Evolutionary conservation across 2,797 vertebrate genomes (phyloP).

Genomic region (Mareca penelope): DNA sequence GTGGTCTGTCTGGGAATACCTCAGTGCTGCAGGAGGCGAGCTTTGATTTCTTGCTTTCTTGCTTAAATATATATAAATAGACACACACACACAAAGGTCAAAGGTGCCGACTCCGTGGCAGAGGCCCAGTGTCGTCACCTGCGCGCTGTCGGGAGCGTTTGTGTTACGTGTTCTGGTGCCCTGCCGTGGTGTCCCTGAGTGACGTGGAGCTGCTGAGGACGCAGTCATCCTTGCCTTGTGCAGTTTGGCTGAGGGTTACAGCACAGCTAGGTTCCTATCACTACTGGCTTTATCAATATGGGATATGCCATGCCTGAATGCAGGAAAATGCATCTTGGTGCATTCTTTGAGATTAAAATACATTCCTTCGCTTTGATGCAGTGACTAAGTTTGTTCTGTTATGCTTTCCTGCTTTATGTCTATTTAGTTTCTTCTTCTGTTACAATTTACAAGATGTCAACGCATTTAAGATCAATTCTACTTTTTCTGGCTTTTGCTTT

Average conservation of each 20-base stretch:
- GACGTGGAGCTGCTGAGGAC: background rate
- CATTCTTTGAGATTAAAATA: background rate
- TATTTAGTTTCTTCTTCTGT: background rate
- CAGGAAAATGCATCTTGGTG: background rate
- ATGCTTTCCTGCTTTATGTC: background rate
- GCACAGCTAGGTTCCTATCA: fast-evolving
- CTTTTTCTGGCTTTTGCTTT: background rate
- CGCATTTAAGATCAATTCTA: background rate
- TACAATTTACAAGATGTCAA: background rate
- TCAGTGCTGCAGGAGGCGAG: fast-evolving
- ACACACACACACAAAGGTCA: too few species aligned
- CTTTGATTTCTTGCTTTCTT: too few species aligned
- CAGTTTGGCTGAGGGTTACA: background rate
- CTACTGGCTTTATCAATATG: background rate
- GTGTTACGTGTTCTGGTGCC: background rate
- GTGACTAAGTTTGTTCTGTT: background rate
- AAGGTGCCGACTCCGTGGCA: background rate
- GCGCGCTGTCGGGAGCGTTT: fast-evolving
- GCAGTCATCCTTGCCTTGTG: background rate
- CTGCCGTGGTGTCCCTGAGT: background rate
- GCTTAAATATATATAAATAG: too few species aligned
- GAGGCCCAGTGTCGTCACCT: background rate
- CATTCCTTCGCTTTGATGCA: background rate
- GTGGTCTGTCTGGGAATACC: background rate
- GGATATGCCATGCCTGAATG: background rate